Evolutionary conservation across 2,113 vertebrate species (phyloP).

Genomic region (Scomber japonicus): DNA sequence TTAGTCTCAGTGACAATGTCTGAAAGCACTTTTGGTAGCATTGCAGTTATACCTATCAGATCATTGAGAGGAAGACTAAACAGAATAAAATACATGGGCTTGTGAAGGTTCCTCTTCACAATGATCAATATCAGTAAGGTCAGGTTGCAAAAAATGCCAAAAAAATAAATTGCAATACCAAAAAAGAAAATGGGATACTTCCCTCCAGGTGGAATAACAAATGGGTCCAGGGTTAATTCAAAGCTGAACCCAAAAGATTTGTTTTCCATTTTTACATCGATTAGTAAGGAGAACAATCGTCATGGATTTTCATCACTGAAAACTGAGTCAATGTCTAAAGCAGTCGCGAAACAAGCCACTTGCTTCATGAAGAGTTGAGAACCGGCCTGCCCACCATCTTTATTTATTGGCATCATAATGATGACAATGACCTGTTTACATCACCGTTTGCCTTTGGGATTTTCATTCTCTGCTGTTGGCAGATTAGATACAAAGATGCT

Average conservation of each 20-base stretch:
- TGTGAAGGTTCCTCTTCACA: slow-evolving; percentile 79
- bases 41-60: slow-evolving; percentile 79
- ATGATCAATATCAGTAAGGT: slow-evolving; percentile 79
- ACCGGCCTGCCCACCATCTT: neutral
- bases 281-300: neutral
- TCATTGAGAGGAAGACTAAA: slow-evolving; percentile 84
- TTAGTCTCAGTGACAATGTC: slow-evolving; percentile 78
- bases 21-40: slow-evolving; percentile 82
- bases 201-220: slow-evolving; percentile 72
- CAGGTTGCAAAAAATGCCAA: slow-evolving; percentile 76
- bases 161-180: slow-evolving; percentile 76
- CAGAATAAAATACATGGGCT: slow-evolving; percentile 83
- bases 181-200: slow-evolving; percentile 80
- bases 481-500: too few species aligned
- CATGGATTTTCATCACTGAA: neutral
- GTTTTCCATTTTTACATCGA: slow-evolving; percentile 71
- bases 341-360: neutral
- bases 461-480: neutral
- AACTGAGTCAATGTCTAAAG: neutral
- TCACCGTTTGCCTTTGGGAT: slow-evolving; percentile 39
- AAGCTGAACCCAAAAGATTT: slow-evolving; percentile 56
- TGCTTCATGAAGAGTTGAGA: neutral
- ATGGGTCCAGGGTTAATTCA: slow-evolving; percentile 72
- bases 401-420: slow-evolving; percentile 10
- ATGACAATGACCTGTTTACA: neutral